Evolutionary conservation across 2,113 vertebrate species (phyloP).

Genomic region (Microtus montanus): DNA sequence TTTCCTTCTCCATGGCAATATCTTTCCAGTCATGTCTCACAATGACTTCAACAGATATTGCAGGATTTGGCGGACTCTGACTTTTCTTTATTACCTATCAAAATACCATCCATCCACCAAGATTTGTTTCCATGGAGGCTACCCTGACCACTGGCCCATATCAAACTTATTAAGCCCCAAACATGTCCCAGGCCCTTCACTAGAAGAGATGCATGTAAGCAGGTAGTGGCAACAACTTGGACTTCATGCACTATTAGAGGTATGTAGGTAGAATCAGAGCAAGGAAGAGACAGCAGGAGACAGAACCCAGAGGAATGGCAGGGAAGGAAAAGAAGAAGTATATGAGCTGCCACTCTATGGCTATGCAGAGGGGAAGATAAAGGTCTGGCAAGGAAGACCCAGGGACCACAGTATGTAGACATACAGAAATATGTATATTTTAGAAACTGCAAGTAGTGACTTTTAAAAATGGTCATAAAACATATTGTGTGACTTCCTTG

Average conservation of each 20-base stretch:
- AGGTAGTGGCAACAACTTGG: neutral
- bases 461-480: conserved; percentile 16
- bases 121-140: neutral
- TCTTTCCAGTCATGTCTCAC: conserved; percentile 16
- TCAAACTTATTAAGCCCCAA: conserved; percentile 40
- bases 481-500: neutral
- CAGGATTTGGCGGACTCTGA: conserved; percentile 23
- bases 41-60: conserved; percentile 15
- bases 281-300: neutral
- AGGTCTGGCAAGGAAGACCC: neutral
- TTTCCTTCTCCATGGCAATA: neutral
- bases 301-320: accelerated
- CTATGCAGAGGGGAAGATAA: neutral
- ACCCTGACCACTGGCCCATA: conserved; percentile 34
- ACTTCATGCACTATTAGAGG: neutral
- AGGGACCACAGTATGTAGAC: neutral
- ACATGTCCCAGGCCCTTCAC: neutral
- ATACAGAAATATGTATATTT: neutral
- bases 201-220: neutral
- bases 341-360: neutral
- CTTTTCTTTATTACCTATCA: conserved; percentile 43
- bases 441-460: neutral
- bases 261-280: neutral
- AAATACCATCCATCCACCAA: conserved; percentile 41
- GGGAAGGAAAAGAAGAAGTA: neutral